Conservation (phyloP, 2,888 invertebrate genomes). For the Ceraclea dissimilis region DNA sequence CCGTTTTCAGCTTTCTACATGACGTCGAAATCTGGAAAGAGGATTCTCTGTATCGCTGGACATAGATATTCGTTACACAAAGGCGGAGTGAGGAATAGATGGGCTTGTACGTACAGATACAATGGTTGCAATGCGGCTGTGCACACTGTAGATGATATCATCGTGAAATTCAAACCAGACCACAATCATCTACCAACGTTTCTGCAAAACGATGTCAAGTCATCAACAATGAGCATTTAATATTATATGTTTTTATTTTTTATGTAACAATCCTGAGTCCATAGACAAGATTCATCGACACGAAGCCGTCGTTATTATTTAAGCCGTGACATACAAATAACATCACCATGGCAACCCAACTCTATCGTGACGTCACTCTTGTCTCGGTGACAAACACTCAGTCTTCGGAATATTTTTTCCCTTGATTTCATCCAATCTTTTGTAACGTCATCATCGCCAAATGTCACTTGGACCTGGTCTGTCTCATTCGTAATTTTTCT, state of each 20-base stretch:
- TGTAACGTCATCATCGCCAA: too few species aligned
- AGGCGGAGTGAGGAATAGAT: constrained; percentile 20
- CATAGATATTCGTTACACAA: constrained; percentile 12
- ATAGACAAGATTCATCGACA: too few species aligned
- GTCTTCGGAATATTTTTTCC: too few species aligned
- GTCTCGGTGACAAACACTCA: too few species aligned
- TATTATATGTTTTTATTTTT: neutral
- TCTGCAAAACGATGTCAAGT: neutral
- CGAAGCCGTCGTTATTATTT: too few species aligned
- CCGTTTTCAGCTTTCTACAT: constrained; percentile 11
- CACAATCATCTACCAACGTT: constrained; percentile 11
- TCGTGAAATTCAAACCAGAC: constrained; percentile 11
- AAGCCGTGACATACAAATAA: too few species aligned
- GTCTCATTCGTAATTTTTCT: too few species aligned
- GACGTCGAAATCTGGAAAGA: constrained; percentile 5
- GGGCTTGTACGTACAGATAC: constrained; percentile 18
- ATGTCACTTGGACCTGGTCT: too few species aligned
- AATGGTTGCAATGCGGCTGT: constrained; percentile 16
- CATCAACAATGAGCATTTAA: constrained; percentile 2
- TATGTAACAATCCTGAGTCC: too few species aligned
- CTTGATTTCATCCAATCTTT: too few species aligned
- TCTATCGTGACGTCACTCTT: too few species aligned
- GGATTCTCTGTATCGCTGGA: constrained; percentile 5
- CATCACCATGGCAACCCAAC: too few species aligned
- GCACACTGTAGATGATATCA: constrained; percentile 10